Evolutionary conservation across 1,140 invertebrate species (phyloP), one percentile per base, ranked within the genome.

Genomic region (Vollenhovia emeryi): DNA sequence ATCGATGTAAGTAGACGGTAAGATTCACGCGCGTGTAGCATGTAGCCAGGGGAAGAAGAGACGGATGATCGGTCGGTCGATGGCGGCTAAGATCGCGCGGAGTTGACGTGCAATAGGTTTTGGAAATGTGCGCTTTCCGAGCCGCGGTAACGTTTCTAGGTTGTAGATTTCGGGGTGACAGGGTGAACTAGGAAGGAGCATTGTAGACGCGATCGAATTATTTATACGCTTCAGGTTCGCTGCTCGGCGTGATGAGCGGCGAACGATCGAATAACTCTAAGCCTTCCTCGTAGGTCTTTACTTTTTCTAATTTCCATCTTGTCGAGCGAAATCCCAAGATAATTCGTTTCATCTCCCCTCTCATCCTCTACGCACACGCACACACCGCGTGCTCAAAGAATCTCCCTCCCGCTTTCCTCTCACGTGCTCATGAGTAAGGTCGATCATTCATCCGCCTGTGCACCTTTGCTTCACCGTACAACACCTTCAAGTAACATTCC

Each of bases 401-500:
- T 86, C 33, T 66, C 15, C 48, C n/a, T n/a, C 24, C n/a, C n/a
- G 11, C 36, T 78, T 66, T 3, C 55, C 48, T 45, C 30, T 40
- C 33, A 66, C 30, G 40, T 45, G 9, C 21, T 66, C 27, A 30
- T 24, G 24, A 52, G 55, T 30, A 27, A 80, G 33, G 11, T 84
- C 48, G 84, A 86, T 88, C 57, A 50, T 78, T 69, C 57, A 45
- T 43, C 27, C 45, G 24, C 18, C 24, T 45, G 13, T 33, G 68
- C 71, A 52, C 6, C 30, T 52, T 79, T 64, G 15, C 64, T 86
- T 84, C 18, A 75, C n/a, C 27, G 11, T 45, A 45, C 85, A 45
- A 36, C 78, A 89, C 21, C 36, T 86, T 55, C 18, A 87, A 87
- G 40, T 78, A 86, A 90, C 89, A 90, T 90, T 90, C 89, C 89